Evolutionary conservation across 2,113 vertebrate genomes (phyloP).

Genomic region (Pitta sordida): DNA sequence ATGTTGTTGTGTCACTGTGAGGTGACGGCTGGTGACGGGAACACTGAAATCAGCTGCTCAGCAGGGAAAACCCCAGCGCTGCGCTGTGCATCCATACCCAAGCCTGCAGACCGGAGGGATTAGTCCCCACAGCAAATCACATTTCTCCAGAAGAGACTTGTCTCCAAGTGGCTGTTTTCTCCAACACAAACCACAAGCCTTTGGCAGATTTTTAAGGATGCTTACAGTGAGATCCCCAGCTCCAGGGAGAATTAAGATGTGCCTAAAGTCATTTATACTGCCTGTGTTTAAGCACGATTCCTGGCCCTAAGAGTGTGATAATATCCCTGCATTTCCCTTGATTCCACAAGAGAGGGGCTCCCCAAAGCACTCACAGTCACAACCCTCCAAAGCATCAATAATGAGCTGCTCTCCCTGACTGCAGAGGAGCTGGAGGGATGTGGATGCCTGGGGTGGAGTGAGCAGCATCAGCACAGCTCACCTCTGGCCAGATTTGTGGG

Average conservation of each 20-base stretch:
- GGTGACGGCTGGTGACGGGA: accelerated
- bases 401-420: not conserved
- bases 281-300: not conserved
- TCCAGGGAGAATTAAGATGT: not conserved
- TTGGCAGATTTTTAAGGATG: not conserved
- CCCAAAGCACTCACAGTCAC: not conserved
- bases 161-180: not conserved
- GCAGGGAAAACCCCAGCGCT: not conserved
- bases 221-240: not conserved
- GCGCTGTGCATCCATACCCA: not conserved
- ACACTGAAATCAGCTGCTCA: accelerated
- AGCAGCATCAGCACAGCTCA: not conserved
- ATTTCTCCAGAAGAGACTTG: not conserved
- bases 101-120: not conserved
- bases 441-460: not conserved
- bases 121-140: not conserved
- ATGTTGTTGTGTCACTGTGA: not conserved
- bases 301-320: not conserved
- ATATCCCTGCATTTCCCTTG: not conserved
- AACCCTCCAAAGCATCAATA: not conserved
- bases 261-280: not conserved
- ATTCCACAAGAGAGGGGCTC: not conserved
- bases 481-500: not conserved
- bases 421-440: not conserved
- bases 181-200: not conserved